Evolutionary conservation across 2,888 invertebrate species (phyloP).

Genomic region (Melinaea menophilus): DNA sequence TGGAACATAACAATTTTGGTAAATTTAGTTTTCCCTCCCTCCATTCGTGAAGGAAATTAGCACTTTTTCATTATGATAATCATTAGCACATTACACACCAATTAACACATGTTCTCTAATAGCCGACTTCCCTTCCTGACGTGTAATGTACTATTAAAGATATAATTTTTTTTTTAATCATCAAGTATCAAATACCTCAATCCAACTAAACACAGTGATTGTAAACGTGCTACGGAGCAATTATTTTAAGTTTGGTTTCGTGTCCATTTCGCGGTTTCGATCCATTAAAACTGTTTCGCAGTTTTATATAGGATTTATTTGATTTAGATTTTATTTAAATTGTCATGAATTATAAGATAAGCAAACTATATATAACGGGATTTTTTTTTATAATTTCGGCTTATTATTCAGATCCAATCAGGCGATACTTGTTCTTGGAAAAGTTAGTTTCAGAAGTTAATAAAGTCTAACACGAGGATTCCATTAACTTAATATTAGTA

Average conservation of each 20-base stretch:
- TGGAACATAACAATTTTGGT: neutral
- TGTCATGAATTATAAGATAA: no score
- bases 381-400: no score
- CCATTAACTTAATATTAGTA: no score
- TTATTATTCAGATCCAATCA: no score
- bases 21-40: neutral
- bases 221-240: slow-evolving; percentile 65
- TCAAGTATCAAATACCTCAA: slow-evolving; percentile 23
- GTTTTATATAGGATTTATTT: slow-evolving; percentile 38
- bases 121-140: neutral
- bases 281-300: slow-evolving; percentile 62
- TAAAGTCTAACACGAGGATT: no score
- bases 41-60: neutral
- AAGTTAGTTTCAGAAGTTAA: no score
- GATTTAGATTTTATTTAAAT: slow-evolving; percentile 27
- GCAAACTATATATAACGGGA: no score
- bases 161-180: slow-evolving; percentile 6
- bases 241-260: slow-evolving; percentile 77
- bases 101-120: slow-evolving; percentile 1
- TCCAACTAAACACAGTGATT: slow-evolving; percentile 34
- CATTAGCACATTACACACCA: neutral
- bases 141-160: neutral
- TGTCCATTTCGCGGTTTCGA: slow-evolving; percentile 71
- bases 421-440: no score
- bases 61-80: neutral